phyloP scores from a whole-genome alignment of 2,888 invertebrate species.

The Dichetophora obliterata region DNA sequence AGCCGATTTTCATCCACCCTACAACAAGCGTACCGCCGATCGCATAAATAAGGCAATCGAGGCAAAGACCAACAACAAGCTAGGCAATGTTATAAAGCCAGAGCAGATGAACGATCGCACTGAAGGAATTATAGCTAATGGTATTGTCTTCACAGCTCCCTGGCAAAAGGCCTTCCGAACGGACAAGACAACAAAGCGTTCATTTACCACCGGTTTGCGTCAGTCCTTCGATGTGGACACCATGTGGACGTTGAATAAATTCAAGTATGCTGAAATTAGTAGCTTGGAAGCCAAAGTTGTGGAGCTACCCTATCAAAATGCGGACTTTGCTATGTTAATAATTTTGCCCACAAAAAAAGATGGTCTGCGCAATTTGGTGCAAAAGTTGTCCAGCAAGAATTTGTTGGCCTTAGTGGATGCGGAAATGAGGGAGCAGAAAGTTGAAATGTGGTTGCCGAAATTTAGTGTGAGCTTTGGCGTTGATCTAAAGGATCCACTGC shows the following conservation, averaged over 20 bases:
- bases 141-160: constrained; percentile 56
- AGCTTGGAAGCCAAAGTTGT: constrained; percentile 74
- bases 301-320: constrained; percentile 80
- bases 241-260: constrained; percentile 64
- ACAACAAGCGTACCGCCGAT: constrained; percentile 72
- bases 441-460: constrained; percentile 80
- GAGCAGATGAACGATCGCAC: constrained; percentile 67
- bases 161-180: constrained; percentile 62
- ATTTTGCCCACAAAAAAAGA: constrained; percentile 79
- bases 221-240: constrained; percentile 62
- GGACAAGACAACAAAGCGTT: constrained; percentile 58
- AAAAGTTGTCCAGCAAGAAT: constrained; percentile 74
- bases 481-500: constrained; percentile 74
- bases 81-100: constrained; percentile 79
- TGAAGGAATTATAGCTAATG: constrained; percentile 64
- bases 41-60: constrained; percentile 86
- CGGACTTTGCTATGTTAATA: constrained; percentile 80
- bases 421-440: constrained; percentile 71
- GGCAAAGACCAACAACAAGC: constrained; percentile 83
- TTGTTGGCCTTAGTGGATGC: constrained; percentile 71
- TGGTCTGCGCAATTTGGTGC: constrained; percentile 76
- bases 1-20: constrained; percentile 74
- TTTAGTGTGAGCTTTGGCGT: constrained; percentile 84
- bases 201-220: constrained; percentile 57
- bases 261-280: constrained; percentile 70